Conservation (phyloP, 2,888 invertebrate genomes). For the Drosophila longiperda region DNA sequence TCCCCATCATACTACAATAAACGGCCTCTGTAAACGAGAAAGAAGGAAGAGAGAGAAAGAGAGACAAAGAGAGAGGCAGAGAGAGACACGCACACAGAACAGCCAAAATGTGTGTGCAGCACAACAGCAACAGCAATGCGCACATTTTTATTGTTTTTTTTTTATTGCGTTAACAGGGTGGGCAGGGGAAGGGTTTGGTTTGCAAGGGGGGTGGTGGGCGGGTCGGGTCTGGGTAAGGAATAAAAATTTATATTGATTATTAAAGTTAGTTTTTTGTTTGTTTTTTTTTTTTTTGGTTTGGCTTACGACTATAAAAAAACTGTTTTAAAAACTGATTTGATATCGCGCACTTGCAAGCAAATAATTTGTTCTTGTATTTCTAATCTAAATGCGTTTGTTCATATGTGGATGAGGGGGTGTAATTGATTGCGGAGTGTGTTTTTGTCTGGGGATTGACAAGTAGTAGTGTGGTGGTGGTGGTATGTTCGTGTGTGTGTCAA, state of each 20-base stretch:
- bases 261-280: conserved; percentile 60
- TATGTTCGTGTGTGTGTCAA: conserved; percentile 10
- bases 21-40: conserved; percentile 92
- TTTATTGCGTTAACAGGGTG: conserved; percentile 27
- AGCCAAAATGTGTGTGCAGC: conserved; percentile 38
- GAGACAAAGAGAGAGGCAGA: conserved; percentile 74
- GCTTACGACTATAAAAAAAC: conserved; percentile 66
- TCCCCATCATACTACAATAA: conserved; percentile 88
- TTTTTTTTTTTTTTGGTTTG: conserved; percentile 20
- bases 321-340: conserved; percentile 40
- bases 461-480: background rate
- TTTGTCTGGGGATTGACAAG: conserved; percentile 13
- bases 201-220: conserved; percentile 5
- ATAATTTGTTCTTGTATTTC: conserved; percentile 45
- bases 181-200: conserved; percentile 42
- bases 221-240: conserved; percentile 54
- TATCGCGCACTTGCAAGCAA: conserved; percentile 41
- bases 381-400: conserved; percentile 39
- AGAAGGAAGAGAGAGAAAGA: conserved; percentile 85
- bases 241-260: conserved; percentile 82
- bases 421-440: conserved; percentile 3
- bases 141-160: conserved; percentile 25
- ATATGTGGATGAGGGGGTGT: conserved; percentile 19
- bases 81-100: conserved; percentile 78
- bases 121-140: conserved; percentile 27